Conservation (phyloP, 1,140 invertebrate species). For the Drosophila lacertosa region DNA sequence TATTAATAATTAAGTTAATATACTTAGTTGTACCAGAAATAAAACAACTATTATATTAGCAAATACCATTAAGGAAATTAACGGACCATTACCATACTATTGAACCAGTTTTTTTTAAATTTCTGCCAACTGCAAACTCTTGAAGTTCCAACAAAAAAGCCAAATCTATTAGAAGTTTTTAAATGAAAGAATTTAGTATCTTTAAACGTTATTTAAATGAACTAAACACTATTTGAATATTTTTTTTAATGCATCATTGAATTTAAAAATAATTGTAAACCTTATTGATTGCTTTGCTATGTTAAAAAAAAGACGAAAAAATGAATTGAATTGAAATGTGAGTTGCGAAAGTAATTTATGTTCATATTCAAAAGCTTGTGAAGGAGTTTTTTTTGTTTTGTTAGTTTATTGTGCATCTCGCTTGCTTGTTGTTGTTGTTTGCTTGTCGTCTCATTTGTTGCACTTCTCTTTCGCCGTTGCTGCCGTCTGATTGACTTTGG, state of each 20-base stretch:
- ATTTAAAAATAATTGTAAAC: neutral
- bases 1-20: too few relatives aligned
- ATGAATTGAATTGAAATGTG: neutral
- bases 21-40: too few relatives aligned
- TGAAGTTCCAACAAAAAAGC: too few relatives aligned
- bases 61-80: too few relatives aligned
- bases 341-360: constrained; percentile 9
- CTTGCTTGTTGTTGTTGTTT: neutral
- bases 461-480: constrained; percentile 1
- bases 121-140: too few relatives aligned
- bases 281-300: constrained; percentile 17
- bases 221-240: neutral
- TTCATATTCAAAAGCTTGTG: constrained; percentile 15
- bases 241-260: neutral
- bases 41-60: too few relatives aligned
- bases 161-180: too few relatives aligned
- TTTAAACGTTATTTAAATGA: too few relatives aligned
- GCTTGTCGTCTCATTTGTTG: constrained; percentile 1
- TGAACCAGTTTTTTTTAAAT: too few relatives aligned
- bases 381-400: neutral
- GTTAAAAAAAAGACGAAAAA: neutral
- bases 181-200: too few relatives aligned
- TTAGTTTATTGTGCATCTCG: too few relatives aligned
- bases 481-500: constrained; percentile 38
- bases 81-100: too few relatives aligned